Evolutionary conservation across 2,113 vertebrate genomes (phyloP), one percentile per base, ranked within the genome.

Genomic region (Platysternon megacephalum): DNA sequence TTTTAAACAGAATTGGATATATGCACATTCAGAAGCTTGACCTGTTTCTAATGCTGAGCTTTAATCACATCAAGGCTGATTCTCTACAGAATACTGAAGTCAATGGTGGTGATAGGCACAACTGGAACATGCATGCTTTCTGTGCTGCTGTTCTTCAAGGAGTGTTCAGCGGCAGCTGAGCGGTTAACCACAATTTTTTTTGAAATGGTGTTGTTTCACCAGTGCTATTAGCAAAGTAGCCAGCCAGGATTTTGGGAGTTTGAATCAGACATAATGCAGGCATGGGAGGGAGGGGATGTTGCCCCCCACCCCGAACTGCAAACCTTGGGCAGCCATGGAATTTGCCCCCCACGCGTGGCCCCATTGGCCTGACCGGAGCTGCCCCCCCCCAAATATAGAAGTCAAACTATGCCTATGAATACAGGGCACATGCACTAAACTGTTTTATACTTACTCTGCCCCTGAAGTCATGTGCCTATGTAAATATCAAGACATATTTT

Each of bases 401-500:
- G 26, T 26, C 22, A 56, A 56, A 56, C 24, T 56, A 26, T 5
- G 4, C 55, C 56, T 32, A 13, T 58, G 56, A 58, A 29, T 19
- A n/a, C 48, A 91, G 72, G 55, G 65, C 65, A 85, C 79, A 61
- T 11, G 48, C 9, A 49, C 22, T 53, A 28, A 21, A 65, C 55
- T 61, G n/a, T 84, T 94, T 79, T 68, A 81, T 80, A 93, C 90
- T 82, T 88, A 82, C 56, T 93, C 94, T 90, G 87, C 29, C 58
- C 17, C 5, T 44, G 53, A 86, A 89, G 94, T 93, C 35, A 53
- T 86, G 87, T 85, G 92, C 84, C 79, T 84, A 85, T 84, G 72
- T 82, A 92, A 90, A 56, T 58, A 92, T 49, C 82, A 87, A 90
- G 94, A 94, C 82, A 53, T 84, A 89, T 89, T 93, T 95, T 92